Base-by-base conservation (phyloP, 2,113 vertebrate species). In the Gavia stellata region DNA sequence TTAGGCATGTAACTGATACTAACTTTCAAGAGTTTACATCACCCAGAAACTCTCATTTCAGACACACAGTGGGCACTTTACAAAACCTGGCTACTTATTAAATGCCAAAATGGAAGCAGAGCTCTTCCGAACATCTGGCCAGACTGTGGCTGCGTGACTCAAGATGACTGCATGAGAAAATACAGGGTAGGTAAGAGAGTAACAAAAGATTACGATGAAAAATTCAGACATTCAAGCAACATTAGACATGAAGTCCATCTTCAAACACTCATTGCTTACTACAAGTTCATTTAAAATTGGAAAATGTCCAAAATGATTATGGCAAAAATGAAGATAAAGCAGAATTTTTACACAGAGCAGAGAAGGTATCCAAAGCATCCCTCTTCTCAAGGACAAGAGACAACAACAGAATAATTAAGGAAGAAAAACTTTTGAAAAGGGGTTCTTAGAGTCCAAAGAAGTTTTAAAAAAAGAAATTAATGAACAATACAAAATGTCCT, bases 91-190 rank as follows among this genome's bases (percentile, higher is more conserved):
- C 24, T 80, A 31, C 90, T 86, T 78, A 62, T 49, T 82, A 62
- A 90, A 82, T 59, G 53, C n/a, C 62, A 82, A 74, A 95, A 77
- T 49, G 38, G 66, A 82, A 91, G 77, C 18, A 75, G 66, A 79
- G 36, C 45, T 85, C 45, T 86, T 73, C 73, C 3, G 10, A 91
- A 91, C 81, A 92, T 96, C 95, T 96, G 96, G 66, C 78, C 84
- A 97, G 96, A 94, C 96, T 94, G 95, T 92, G 95, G 91, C 81
- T 95, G 53, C 21, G 11, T 96, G 97, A 97, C 88, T 97, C 96
- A 96, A 82, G 91, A 96, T 94, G 94, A 96, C 66, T 92, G 56
- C 77, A 79, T 95, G 81, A 95, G 84, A 95, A 95, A 92, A 92
- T 31, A 81, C 20, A 66, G 66, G 29, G 62, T 94, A 97, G 78